Percentiles rank a stretch among this genome's conserved stretches.
Evolutionary conservation across 2,113 vertebrate genomes (phyloP).

Genomic region (Romanogobio albipinnatus): DNA sequence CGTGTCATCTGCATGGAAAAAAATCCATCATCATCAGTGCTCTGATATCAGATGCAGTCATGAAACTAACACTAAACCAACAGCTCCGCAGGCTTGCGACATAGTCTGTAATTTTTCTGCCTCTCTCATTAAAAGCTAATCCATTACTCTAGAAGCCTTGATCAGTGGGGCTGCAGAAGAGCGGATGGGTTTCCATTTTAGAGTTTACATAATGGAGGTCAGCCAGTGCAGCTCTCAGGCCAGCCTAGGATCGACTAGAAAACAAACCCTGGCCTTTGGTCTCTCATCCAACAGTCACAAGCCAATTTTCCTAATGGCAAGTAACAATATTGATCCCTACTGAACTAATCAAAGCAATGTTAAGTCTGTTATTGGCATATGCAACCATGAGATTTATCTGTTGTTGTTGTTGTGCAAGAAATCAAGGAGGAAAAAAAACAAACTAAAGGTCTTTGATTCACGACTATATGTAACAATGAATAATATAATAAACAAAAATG

Average conservation of each 20-base stretch:
- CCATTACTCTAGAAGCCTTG: not conserved
- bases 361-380: not conserved
- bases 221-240: slow-evolving; percentile 6
- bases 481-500: not conserved
- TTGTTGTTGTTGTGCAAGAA: not conserved
- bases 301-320: slow-evolving; percentile 38
- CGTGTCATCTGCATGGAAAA: slow-evolving; percentile 1
- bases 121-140: slow-evolving; percentile 31
- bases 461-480: not conserved
- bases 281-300: slow-evolving; percentile 2
- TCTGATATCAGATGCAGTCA: slow-evolving; percentile 12
- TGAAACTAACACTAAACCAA: slow-evolving; percentile 29
- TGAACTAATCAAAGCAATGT: slow-evolving; percentile 19
- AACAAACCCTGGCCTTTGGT: slow-evolving; percentile 23
- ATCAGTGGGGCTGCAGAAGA: not conserved
- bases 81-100: not conserved
- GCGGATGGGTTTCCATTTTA: slow-evolving; percentile 16
- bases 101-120: slow-evolving; percentile 8
- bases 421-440: not conserved
- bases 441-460: not conserved
- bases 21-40: slow-evolving; percentile 13
- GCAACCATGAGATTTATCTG: not conserved
- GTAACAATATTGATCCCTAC: slow-evolving; percentile 9
- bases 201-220: slow-evolving; percentile 38
- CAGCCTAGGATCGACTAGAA: not conserved